These are phyloP conservation scores for Mesorhabditis belari DNA, from an alignment of 2,888 invertebrate species.

Conservation along the genomic window DNA sequence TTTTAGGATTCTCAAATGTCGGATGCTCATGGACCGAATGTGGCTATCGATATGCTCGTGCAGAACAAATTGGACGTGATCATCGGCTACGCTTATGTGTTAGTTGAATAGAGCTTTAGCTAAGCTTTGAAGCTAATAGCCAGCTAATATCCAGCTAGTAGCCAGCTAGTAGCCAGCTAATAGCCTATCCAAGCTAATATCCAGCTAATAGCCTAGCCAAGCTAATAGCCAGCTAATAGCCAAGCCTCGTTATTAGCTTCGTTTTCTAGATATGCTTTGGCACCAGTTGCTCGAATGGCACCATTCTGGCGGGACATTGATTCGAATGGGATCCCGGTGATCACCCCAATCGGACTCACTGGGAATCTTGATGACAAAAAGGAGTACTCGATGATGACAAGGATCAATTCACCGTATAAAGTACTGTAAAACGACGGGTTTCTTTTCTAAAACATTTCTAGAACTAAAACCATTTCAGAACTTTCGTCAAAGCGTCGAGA, in stretches of 20 bases:
- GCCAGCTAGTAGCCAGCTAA: no score
- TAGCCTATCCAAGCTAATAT: no score
- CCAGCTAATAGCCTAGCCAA: no score
- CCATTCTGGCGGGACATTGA: constrained; percentile 42
- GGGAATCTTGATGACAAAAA: constrained; percentile 68
- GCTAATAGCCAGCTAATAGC: background rate
- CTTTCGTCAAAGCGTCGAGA: constrained; percentile 14
- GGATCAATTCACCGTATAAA: constrained; percentile 73
- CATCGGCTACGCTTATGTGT: constrained; percentile 42
- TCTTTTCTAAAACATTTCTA: background rate
- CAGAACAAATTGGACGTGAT: constrained; percentile 41
- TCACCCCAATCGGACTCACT: constrained; percentile 74
- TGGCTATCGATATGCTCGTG: constrained; percentile 41
- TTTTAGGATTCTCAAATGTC: constrained; percentile 32
- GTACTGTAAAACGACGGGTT: constrained; percentile 12
- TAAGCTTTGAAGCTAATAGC: background rate
- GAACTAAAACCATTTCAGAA: background rate
- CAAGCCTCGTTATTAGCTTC: background rate
- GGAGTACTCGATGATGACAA: constrained; percentile 71
- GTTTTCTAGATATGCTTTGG: constrained; percentile 37
- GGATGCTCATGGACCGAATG: constrained; percentile 50
- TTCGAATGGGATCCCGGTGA: constrained; percentile 62
- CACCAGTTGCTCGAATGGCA: constrained; percentile 49
- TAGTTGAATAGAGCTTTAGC: background rate
- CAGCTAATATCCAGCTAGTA: background rate